A percentile compares a stretch with the other conserved stretches of the same genome.
phyloP scores from a whole-genome alignment of 2,888 invertebrate species.

The Melieria crassipennis region DNA sequence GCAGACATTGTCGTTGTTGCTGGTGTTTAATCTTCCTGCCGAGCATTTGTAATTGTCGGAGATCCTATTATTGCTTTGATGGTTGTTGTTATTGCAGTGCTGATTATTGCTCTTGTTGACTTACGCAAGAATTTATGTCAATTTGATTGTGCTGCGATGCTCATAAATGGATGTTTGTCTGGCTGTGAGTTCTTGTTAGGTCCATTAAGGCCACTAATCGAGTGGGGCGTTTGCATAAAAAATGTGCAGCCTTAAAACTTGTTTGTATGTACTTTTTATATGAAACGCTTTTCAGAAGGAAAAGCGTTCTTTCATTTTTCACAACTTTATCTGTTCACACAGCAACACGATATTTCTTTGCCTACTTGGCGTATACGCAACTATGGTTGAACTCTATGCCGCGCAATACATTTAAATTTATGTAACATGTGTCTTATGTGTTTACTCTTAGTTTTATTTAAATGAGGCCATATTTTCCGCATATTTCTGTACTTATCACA shows the following conservation, averaged over 20 bases:
- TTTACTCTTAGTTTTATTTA: too few relatives aligned
- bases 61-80: constrained; percentile 11
- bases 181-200: constrained; percentile 12
- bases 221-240: too few relatives aligned
- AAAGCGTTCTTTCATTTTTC: too few relatives aligned
- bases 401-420: background rate
- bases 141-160: constrained; percentile 44
- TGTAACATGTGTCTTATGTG: background rate
- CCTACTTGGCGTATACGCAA: constrained; percentile 19
- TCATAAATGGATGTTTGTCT: constrained; percentile 43
- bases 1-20: constrained; percentile 24
- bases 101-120: too few relatives aligned
- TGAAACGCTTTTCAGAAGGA: too few relatives aligned
- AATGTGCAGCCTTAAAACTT: too few relatives aligned
- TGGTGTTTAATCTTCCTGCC: constrained; percentile 27
- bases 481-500: too few relatives aligned
- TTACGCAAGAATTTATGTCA: constrained; percentile 41
- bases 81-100: constrained; percentile 16
- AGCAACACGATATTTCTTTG: background rate
- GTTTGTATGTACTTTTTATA: too few relatives aligned
- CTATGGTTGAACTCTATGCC: background rate
- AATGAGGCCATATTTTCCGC: too few relatives aligned
- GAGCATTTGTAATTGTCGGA: background rate
- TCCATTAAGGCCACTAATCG: too few relatives aligned
- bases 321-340: too few relatives aligned